Base-by-base conservation (phyloP, 2,113 vertebrate genomes). In the Phyllostomus hastatus region DNA sequence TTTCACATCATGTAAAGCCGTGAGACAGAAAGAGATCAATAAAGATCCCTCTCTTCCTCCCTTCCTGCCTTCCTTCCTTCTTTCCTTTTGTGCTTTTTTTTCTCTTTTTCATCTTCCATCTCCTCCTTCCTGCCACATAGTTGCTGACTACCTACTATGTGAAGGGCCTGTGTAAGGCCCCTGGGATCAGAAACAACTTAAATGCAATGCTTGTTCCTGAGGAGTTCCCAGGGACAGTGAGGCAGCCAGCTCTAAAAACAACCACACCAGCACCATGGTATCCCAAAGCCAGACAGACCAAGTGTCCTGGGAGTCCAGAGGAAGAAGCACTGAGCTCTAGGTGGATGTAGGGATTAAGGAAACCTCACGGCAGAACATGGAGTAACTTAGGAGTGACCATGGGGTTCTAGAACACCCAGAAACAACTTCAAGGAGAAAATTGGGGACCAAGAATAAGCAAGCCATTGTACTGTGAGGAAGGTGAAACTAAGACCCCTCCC, bases 351-450 rank as follows among this genome's bases (percentile, higher is more conserved):
- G 9, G 6, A 52, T 52, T 73, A n/a, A 73, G 26, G 33, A 87
- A 64, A 69, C 11, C 20, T 92, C 69, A 72, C 1, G 10, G n/a
- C 14, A 48, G 46, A 82, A 69, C 28, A 16, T 50, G n/a, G 17
- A 59, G 20, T n/a, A 7, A 1, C 43, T 20, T 2, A 33, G n/a
- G 19, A 15, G 15, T 0, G 4, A n/a, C 10, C 11, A 4, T 22
- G 2, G 22, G 35, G 10, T n/a, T 64, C 46, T 61, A n/a, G 22
- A 88, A 76, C 6, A 92, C 31, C n/a, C 14, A 12, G 35, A 84
- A 85, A 46, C 10, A 67, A 31, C 61, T 91, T 81, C n/a, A 28
- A 4, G 38, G 64, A 81, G 41, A 41, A 75, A 50, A 20, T 7
- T 64, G 11, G 67, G 3, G 41, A 75, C 57, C 76, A 28, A 52